These are phyloP conservation scores for Onychomys torridus DNA, from an alignment of 2,797 vertebrate genomes.

Conservation along the genomic window DNA sequence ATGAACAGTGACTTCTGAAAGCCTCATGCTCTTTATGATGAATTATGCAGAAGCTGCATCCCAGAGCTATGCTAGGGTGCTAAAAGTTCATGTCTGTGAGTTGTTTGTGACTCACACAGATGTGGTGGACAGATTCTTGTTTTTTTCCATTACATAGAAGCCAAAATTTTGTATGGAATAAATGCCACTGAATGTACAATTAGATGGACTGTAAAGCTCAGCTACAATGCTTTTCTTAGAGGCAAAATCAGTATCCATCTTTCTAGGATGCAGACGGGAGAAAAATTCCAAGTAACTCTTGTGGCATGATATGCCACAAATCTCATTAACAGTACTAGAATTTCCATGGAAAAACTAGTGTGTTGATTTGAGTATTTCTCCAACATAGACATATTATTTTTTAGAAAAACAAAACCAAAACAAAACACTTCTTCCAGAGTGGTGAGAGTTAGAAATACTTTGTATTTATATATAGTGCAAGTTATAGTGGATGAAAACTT, in stretches of 20 bases:
- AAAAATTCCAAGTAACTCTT: slow-evolving; percentile 67
- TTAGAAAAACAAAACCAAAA: slow-evolving; percentile 55
- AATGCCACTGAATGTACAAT: slow-evolving; percentile 66
- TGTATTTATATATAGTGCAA: slow-evolving; percentile 41
- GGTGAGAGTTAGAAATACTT: slow-evolving; percentile 56
- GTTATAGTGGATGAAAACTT: background rate
- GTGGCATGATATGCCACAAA: slow-evolving; percentile 60
- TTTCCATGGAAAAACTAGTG: slow-evolving; percentile 67
- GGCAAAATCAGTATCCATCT: background rate
- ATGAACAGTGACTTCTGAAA: slow-evolving; percentile 81
- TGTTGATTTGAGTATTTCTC: slow-evolving; percentile 70
- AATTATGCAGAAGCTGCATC: slow-evolving; percentile 85
- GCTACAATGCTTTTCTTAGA: slow-evolving; percentile 61
- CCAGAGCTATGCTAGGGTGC: slow-evolving; percentile 76
- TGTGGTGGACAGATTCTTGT: slow-evolving; percentile 67
- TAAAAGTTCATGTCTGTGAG: slow-evolving; percentile 74
- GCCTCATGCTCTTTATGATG: slow-evolving; percentile 84
- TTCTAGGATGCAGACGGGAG: slow-evolving; percentile 62
- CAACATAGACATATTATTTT: slow-evolving; percentile 67
- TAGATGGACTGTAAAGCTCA: slow-evolving; percentile 67
- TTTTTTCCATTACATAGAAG: slow-evolving; percentile 47
- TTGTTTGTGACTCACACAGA: slow-evolving; percentile 72
- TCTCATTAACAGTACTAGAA: slow-evolving; percentile 73
- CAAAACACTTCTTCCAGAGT: slow-evolving; percentile 50
- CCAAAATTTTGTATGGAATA: slow-evolving; percentile 61